Evolutionary conservation across 2,888 invertebrate species (phyloP).

Genomic region (Stenurella melanura): DNA sequence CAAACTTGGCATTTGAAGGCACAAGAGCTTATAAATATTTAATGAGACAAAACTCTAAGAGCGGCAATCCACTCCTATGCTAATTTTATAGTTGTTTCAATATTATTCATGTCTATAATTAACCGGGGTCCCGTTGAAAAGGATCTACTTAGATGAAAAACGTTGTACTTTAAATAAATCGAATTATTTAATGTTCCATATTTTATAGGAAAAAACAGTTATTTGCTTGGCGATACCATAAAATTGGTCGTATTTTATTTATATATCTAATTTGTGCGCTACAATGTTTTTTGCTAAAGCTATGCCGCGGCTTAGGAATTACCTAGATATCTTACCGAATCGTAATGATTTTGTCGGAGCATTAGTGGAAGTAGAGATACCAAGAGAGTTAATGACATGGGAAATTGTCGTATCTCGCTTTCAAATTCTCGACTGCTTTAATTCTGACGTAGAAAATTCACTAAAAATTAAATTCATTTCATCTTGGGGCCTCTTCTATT

Average conservation of each 20-base stretch:
- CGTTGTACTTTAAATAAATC: slow-evolving; percentile 50
- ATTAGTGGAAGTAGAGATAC: neutral
- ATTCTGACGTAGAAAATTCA: too few species aligned
- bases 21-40: slow-evolving; percentile 67
- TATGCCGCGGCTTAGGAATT: neutral
- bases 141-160: slow-evolving; percentile 43
- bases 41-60: slow-evolving; percentile 64
- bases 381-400: neutral
- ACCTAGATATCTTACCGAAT: neutral
- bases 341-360: neutral
- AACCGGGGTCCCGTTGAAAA: slow-evolving; percentile 45
- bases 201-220: slow-evolving; percentile 27
- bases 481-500: too few species aligned
- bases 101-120: slow-evolving; percentile 55
- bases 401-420: too few species aligned
- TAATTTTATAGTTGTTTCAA: slow-evolving; percentile 69
- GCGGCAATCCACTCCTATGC: slow-evolving; percentile 66
- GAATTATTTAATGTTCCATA: slow-evolving; percentile 52
- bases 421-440: too few species aligned
- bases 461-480: too few species aligned
- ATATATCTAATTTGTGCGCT: neutral
- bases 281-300: slow-evolving; percentile 16
- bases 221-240: slow-evolving; percentile 31
- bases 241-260: slow-evolving; percentile 14
- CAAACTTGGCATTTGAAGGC: slow-evolving; percentile 56